A percentile compares a stretch with the other conserved stretches of the same genome.
These are phyloP conservation scores for Oeneis ivallda DNA, from an alignment of 2,888 invertebrate species.

Conservation along the genomic window DNA sequence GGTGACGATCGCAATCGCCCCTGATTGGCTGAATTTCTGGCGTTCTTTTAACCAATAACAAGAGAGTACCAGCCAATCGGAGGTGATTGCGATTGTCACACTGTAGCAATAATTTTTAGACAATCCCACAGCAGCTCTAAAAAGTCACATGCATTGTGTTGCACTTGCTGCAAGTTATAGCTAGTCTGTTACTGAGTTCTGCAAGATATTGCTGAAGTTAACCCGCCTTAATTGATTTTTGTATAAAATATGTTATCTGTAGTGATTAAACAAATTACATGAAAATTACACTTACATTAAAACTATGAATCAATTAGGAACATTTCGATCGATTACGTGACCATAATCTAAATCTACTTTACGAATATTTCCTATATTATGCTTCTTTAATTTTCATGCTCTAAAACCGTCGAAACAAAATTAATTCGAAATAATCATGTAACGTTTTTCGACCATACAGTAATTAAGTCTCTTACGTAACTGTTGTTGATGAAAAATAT, in stretches of 20 bases:
- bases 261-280: too few relatives aligned
- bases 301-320: slow-evolving; percentile 5
- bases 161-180: too few relatives aligned
- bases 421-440: slow-evolving; percentile 17
- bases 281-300: not conserved
- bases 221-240: not conserved
- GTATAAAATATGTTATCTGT: not conserved
- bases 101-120: too few relatives aligned
- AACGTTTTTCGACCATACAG: slow-evolving; percentile 12
- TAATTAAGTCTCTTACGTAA: slow-evolving; percentile 2
- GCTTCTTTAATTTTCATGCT: slow-evolving; percentile 20
- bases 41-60: too few relatives aligned
- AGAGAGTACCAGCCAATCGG: too few relatives aligned
- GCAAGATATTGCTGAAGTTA: too few relatives aligned
- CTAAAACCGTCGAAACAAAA: slow-evolving; percentile 18
- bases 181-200: too few relatives aligned
- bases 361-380: slow-evolving; percentile 5
- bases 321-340: slow-evolving; percentile 7
- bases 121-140: too few relatives aligned
- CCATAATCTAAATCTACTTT: not conserved
- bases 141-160: too few relatives aligned
- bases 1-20: too few relatives aligned
- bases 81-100: too few relatives aligned
- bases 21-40: too few relatives aligned
- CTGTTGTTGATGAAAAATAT: not conserved